phyloP scores from a whole-genome alignment of 2,888 invertebrate genomes.

The Apamea anceps region DNA sequence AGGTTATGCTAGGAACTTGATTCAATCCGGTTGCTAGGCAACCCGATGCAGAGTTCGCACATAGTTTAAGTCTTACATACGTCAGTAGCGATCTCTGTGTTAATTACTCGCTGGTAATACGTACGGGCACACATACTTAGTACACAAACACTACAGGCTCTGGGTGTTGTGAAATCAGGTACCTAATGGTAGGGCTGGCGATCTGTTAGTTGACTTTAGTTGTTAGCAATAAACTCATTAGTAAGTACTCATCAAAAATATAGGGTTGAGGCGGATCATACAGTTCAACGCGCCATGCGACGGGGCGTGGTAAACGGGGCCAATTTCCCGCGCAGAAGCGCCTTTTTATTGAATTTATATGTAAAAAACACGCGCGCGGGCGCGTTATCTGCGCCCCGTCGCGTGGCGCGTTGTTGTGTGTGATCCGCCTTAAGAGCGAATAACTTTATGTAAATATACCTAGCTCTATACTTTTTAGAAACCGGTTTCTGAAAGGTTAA shows the following conservation, averaged over 20 bases:
- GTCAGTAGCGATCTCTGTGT: slow-evolving; percentile 49
- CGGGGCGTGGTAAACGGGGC: neutral
- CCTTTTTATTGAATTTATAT: neutral
- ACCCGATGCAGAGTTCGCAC: slow-evolving; percentile 31
- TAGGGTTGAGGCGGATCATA: neutral
- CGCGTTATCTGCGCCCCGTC: neutral
- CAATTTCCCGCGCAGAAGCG: neutral
- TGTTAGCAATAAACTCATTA: neutral
- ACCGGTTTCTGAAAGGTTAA: neutral
- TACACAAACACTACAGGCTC: slow-evolving; percentile 66
- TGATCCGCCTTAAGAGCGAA: neutral
- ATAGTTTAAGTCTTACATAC: slow-evolving; percentile 34
- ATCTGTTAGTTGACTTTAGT: neutral
- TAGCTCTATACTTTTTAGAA: too few relatives aligned
- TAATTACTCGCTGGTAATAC: slow-evolving; percentile 65
- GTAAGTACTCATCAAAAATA: too few relatives aligned
- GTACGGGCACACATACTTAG: slow-evolving; percentile 52
- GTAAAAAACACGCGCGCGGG: neutral
- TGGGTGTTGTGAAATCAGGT: slow-evolving; percentile 70
- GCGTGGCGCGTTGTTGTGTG: neutral
- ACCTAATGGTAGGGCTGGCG: slow-evolving; percentile 65
- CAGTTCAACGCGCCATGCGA: neutral
- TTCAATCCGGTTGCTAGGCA: slow-evolving; percentile 22
- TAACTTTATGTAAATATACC: neutral
- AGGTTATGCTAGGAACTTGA: slow-evolving; percentile 29